Conservation (phyloP, 2,888 invertebrate species). For the Rapana venosa region DNA sequence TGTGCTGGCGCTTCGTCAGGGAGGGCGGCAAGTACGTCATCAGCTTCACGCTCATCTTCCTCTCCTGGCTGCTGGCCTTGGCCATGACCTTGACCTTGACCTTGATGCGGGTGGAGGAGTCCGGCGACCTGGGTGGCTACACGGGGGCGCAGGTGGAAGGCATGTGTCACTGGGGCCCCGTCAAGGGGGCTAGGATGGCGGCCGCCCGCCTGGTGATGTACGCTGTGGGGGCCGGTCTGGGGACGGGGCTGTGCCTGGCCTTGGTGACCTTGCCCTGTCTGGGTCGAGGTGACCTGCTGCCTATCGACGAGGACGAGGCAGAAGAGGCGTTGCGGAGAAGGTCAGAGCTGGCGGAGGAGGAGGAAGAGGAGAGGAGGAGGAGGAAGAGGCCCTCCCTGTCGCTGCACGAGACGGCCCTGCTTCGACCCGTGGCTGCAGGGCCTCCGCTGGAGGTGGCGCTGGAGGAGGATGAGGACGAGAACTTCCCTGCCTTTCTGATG, state of each 20-base stretch:
- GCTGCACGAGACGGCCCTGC: neutral
- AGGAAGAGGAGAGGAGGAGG: too few relatives aligned
- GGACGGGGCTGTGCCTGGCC: slow-evolving; percentile 35
- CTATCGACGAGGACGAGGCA: slow-evolving; percentile 37
- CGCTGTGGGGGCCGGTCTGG: slow-evolving; percentile 37
- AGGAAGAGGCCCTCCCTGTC: neutral
- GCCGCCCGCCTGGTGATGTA: slow-evolving; percentile 25
- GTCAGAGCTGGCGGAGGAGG: neutral
- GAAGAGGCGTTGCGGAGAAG: neutral
- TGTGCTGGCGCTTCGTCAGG: slow-evolving; percentile 36
- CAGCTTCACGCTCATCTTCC: slow-evolving; percentile 34
- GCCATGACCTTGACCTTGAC: slow-evolving; percentile 34
- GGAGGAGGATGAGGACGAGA: slow-evolving; percentile 7
- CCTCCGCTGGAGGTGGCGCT: neutral
- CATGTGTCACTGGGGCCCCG: slow-evolving; percentile 33
- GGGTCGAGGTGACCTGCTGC: slow-evolving; percentile 32
- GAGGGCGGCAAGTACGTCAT: slow-evolving; percentile 40
- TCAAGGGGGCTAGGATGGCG: neutral
- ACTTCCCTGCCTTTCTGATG: slow-evolving; percentile 2
- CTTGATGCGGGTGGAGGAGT: neutral
- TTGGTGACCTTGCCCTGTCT: slow-evolving; percentile 33
- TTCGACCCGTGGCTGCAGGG: neutral
- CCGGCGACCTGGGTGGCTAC: neutral
- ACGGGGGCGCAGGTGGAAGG: neutral
- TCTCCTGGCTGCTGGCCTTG: slow-evolving; percentile 40